Base-by-base conservation (phyloP, 2,113 vertebrate species). In the Erythrolamprus reginae region DNA sequence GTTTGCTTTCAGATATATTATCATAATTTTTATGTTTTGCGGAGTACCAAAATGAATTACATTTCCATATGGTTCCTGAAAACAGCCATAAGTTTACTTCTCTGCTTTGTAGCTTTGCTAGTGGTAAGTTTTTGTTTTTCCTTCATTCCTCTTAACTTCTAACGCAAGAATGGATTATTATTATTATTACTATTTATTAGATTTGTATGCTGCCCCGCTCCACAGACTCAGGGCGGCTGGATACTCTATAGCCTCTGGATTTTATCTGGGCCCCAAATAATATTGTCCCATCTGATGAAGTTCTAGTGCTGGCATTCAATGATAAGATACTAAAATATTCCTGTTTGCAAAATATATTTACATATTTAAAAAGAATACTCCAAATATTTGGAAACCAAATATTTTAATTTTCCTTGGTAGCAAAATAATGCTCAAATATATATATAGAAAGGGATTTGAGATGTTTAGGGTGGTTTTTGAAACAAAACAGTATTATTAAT, bases 21-120 rank as follows among this genome's bases (percentile, higher is more conserved):
- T 70, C 15, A 70, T 70, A 70, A 33, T 70, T 17, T 15, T 33
- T 2, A 70, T 7, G 19, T 70, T 5, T 70, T 70, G n/a, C 13
- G 15, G n/a, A 15, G 7, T 0, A 33, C 5, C 33, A 0, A 70
- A 2, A 15, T 70, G 13, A 2, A 2, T 17, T 7, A 70, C 9
- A 33, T 7, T 0, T 7, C n/a, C 65, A 7, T 17, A 0, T 17
- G n/a, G 65, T 0, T 33, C n/a, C 5, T 70, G n/a, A 70, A 33
- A 17, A 33, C 3, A 33, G 15, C 1, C n/a, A 7, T 2, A 33
- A 33, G 12, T 2, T 1, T 70, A 6, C 2, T 70, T 70, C 5
- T 33, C 65, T 33, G 65, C 65, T 19, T 70, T 2, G 1, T 1
- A 17, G 2, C n/a, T 70, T 33, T 70, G 65, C 1, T 70, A 17